Evolutionary conservation across 2,113 vertebrate species (phyloP).

Genomic region (Carlito syrichta): DNA sequence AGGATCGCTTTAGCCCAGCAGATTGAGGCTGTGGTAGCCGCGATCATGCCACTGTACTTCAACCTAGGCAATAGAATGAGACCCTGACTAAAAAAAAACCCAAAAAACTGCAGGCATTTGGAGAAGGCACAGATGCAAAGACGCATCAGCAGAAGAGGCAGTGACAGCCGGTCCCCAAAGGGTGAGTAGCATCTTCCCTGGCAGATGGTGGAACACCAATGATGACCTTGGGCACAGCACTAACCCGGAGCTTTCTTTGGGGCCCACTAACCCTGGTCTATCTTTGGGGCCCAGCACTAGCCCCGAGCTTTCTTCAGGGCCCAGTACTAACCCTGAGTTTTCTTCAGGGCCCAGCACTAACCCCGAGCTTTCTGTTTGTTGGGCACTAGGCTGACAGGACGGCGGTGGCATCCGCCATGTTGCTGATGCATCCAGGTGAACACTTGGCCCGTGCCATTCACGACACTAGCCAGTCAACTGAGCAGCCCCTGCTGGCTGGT

Average conservation of each 20-base stretch:
- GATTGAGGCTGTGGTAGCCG: too few relatives aligned
- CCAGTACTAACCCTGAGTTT: background rate
- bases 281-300: accelerated
- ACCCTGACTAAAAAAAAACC: too few relatives aligned
- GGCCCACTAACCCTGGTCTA: too few relatives aligned
- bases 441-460: background rate
- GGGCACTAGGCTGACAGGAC: background rate
- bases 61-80: too few relatives aligned
- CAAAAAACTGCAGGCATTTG: background rate
- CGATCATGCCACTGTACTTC: too few relatives aligned
- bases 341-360: background rate
- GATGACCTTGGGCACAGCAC: background rate
- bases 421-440: background rate
- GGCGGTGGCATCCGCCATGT: accelerated
- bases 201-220: background rate
- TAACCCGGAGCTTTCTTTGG: background rate
- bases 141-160: background rate
- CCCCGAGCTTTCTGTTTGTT: accelerated
- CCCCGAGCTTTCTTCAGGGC: background rate
- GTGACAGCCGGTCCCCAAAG: background rate
- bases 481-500: background rate
- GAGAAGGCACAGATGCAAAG: background rate
- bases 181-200: background rate
- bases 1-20: too few relatives aligned
- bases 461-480: background rate